Evolutionary conservation across 1,140 invertebrate species (phyloP).

Genomic region (Batillaria attramentaria): DNA sequence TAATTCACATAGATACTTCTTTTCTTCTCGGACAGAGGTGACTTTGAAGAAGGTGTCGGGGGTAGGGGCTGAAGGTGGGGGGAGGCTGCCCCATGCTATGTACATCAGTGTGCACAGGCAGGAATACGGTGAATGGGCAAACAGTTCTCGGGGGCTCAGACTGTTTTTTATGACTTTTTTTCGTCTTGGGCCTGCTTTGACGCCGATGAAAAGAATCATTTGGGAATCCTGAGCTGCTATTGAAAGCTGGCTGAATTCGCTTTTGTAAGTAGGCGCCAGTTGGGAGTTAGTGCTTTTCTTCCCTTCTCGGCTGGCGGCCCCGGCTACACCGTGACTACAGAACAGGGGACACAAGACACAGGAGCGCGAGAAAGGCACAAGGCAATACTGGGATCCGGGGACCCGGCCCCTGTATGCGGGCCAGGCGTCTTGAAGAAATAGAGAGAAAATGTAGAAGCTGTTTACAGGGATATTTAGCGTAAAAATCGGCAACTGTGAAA

Average conservation of each 20-base stretch:
- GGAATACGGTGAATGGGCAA: too few relatives aligned
- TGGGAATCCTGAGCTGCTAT: slow-evolving; percentile 4
- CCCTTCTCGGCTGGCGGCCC: neutral
- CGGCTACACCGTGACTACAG: neutral
- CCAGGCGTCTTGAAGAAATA: neutral
- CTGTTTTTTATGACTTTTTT: neutral
- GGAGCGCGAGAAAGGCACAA: neutral
- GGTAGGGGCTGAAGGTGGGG: too few relatives aligned
- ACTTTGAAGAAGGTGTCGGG: too few relatives aligned
- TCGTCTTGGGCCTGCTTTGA: neutral
- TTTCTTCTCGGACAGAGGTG: too few relatives aligned
- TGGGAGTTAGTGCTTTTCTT: slow-evolving; percentile 20
- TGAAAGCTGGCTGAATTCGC: slow-evolving; percentile 3
- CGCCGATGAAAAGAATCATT: slow-evolving; percentile 5
- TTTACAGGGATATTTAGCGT: slow-evolving; percentile 27
- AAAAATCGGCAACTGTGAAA: slow-evolving; percentile 14
- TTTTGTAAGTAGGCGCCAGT: slow-evolving; percentile 19
- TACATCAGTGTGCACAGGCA: too few relatives aligned
- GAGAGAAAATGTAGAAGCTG: slow-evolving; percentile 11
- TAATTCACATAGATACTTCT: too few relatives aligned
- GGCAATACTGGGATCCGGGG: neutral
- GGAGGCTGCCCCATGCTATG: too few relatives aligned
- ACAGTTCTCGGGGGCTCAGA: too few relatives aligned
- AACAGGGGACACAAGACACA: neutral
- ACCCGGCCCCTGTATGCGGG: too few relatives aligned